These are phyloP conservation scores for Catocala nupta DNA, from an alignment of 2,888 invertebrate genomes.

Conservation along the genomic window DNA sequence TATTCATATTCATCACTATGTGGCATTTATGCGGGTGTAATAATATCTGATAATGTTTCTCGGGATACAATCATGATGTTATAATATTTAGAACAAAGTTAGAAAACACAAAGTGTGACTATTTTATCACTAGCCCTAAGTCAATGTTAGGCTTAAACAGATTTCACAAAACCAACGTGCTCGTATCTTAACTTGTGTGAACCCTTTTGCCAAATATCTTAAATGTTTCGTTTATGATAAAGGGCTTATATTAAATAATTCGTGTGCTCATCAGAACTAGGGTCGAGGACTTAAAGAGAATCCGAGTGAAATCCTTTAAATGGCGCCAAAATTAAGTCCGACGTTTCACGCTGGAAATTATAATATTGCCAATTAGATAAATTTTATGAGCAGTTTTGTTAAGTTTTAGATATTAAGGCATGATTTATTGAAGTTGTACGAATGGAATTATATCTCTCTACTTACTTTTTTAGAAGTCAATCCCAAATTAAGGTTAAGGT, in stretches of 20 bases:
- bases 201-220: conserved; percentile 10
- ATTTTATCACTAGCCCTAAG: background rate
- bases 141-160: background rate
- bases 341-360: background rate
- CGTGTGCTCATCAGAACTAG: background rate
- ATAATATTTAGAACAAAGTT: no score
- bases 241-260: conserved; percentile 6
- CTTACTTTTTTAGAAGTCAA: no score
- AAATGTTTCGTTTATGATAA: conserved; percentile 17
- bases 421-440: background rate
- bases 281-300: background rate
- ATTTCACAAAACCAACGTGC: background rate
- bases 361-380: conserved; percentile 3
- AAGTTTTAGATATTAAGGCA: background rate
- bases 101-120: background rate
- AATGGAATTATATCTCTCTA: background rate
- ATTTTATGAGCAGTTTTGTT: background rate
- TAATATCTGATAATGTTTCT: no score
- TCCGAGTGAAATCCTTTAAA: conserved; percentile 2
- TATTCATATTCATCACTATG: no score
- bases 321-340: background rate
- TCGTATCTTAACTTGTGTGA: background rate
- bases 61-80: no score
- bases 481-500: no score
- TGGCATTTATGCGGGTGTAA: no score